Evolutionary conservation across 1,140 invertebrate species (phyloP).

Genomic region (Zaprionus gabonicus): DNA sequence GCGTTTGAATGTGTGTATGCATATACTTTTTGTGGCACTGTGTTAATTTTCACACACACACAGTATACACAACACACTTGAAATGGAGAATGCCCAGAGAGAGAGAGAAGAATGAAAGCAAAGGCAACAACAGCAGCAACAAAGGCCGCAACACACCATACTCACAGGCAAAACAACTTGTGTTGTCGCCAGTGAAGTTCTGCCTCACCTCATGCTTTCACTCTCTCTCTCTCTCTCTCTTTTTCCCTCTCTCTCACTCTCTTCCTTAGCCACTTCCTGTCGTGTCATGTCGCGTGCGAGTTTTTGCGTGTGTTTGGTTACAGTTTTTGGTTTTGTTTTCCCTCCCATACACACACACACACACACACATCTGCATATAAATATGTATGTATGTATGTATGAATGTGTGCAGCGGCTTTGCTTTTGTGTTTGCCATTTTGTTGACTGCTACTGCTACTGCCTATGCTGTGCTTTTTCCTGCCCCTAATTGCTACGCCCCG

Average conservation of each 20-base stretch:
- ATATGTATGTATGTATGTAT: not conserved
- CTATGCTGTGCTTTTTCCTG: conserved; percentile 8
- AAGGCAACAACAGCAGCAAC: conserved; percentile 6
- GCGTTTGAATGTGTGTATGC: conserved; percentile 21
- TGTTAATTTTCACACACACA: conserved; percentile 74
- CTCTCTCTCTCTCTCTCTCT: conserved; percentile 7
- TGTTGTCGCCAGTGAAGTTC: conserved; percentile 46
- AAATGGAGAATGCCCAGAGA: conserved; percentile 16
- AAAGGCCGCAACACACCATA: not conserved
- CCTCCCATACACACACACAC: not conserved
- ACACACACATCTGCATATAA: not conserved
- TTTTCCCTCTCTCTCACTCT: not conserved
- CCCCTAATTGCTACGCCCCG: conserved; percentile 40
- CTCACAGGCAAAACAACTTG: conserved; percentile 46
- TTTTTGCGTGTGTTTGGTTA: conserved; percentile 56
- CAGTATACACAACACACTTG: conserved; percentile 52
- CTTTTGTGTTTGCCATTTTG: conserved; percentile 48
- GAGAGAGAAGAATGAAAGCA: not conserved
- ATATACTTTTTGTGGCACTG: conserved; percentile 62
- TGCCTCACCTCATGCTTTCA: conserved; percentile 10
- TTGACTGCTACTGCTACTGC: conserved; percentile 3
- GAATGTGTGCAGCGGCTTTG: conserved; percentile 2
- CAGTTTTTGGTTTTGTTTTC: conserved; percentile 33
- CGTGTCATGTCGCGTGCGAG: conserved; percentile 49
- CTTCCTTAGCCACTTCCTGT: conserved; percentile 37